These are phyloP conservation scores for Zaprionus vittiger DNA, from an alignment of 1,140 invertebrate species.

Conservation along the genomic window DNA sequence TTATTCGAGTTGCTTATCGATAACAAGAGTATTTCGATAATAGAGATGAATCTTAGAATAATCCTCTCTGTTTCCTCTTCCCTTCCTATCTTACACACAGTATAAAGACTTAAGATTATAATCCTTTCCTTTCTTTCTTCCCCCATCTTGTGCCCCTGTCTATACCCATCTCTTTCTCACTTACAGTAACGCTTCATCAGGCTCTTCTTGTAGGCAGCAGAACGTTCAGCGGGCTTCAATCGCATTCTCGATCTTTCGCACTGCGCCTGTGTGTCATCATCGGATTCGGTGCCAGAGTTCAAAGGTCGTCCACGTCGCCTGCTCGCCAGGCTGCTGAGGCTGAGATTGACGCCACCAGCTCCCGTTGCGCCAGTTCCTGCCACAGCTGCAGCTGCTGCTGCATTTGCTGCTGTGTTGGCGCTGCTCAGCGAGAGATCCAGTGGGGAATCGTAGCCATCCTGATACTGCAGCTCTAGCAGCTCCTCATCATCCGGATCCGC, in stretches of 20 bases:
- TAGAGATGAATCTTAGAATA: too few relatives aligned
- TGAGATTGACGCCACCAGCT: constrained; percentile 26
- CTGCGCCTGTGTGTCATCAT: constrained; percentile 90
- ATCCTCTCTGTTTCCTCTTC: too few relatives aligned
- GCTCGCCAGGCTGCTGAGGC: constrained; percentile 21
- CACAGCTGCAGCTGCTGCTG: constrained; percentile 31
- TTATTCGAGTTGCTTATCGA: too few relatives aligned
- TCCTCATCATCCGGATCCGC: constrained; percentile 66
- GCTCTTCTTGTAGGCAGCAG: constrained; percentile 94
- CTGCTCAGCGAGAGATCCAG: constrained; percentile 87
- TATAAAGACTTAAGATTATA: not conserved
- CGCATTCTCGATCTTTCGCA: constrained; percentile 72
- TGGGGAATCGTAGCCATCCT: constrained; percentile 85
- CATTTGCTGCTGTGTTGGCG: constrained; percentile 42
- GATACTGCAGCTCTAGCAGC: constrained; percentile 60
- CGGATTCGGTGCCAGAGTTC: constrained; percentile 89
- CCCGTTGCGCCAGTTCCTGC: constrained; percentile 53
- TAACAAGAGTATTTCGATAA: too few relatives aligned
- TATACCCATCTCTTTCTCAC: constrained; percentile 83
- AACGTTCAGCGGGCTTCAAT: constrained; percentile 85
- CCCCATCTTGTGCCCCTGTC: not conserved
- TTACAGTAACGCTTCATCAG: constrained; percentile 95
- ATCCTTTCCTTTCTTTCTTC: not conserved
- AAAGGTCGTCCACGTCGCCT: constrained; percentile 84
- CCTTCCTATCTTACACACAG: not conserved